These are phyloP conservation scores for Sinopyrophorus schimmeli DNA, from an alignment of 2,888 invertebrate genomes.

Conservation along the genomic window DNA sequence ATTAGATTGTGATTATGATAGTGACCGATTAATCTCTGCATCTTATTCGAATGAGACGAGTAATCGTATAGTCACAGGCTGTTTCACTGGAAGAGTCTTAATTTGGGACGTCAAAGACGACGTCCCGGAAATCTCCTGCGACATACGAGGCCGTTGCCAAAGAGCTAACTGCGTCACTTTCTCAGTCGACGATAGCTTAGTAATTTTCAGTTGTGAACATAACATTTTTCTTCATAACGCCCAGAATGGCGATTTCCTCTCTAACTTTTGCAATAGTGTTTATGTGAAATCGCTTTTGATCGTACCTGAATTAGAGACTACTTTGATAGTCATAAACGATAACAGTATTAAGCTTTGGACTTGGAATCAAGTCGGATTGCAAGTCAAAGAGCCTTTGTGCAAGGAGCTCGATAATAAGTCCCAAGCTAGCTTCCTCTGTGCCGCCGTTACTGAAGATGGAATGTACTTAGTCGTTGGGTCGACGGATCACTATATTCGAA, in stretches of 20 bases:
- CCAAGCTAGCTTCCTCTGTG: slow-evolving; percentile 46
- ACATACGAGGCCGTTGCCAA: slow-evolving; percentile 22
- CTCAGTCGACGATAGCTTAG: slow-evolving; percentile 37
- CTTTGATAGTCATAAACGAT: slow-evolving; percentile 34
- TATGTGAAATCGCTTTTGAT: slow-evolving; percentile 33
- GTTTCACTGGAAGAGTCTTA: slow-evolving; percentile 33
- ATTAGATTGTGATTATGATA: slow-evolving; percentile 26
- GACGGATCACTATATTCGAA: slow-evolving; percentile 51
- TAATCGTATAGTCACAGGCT: slow-evolving; percentile 37
- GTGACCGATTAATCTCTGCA: slow-evolving; percentile 41
- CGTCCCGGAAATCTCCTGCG: slow-evolving; percentile 15
- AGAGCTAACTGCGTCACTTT: slow-evolving; percentile 38
- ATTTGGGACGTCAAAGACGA: slow-evolving; percentile 34
- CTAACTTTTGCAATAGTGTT: slow-evolving; percentile 33
- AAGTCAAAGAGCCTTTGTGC: slow-evolving; percentile 12
- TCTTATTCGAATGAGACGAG: slow-evolving; percentile 39
- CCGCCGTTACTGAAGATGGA: slow-evolving; percentile 54
- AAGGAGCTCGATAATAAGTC: slow-evolving; percentile 27
- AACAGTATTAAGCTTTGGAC: slow-evolving; percentile 34
- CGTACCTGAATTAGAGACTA: slow-evolving; percentile 34
- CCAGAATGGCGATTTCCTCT: slow-evolving; percentile 35
- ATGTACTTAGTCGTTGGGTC: slow-evolving; percentile 54
- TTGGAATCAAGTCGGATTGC: slow-evolving; percentile 29
- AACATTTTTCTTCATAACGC: slow-evolving; percentile 37
- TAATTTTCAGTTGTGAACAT: slow-evolving; percentile 36